Evolutionary conservation across 1,140 invertebrate genomes (phyloP), one percentile per base, ranked within the genome.

Genomic region (Lanistes nyassanus): DNA sequence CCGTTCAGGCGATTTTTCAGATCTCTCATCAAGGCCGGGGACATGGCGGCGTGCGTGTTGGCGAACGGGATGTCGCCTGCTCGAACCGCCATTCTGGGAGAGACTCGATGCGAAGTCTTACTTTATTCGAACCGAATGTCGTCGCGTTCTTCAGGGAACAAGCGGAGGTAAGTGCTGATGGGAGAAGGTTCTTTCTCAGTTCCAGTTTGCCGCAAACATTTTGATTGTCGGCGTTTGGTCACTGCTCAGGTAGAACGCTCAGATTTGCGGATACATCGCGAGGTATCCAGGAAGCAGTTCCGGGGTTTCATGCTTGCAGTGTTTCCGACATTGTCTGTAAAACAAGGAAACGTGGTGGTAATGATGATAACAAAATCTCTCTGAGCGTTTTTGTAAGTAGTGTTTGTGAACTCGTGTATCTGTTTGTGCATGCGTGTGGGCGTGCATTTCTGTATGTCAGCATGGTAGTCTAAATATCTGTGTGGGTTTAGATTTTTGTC

Each of bases 21-120:
- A 55, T 72, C 70, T 3, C 56, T 55, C 55, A 72, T 72, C 36
- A 72, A 21, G 23, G 55, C 70, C 3, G 70, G 70, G 0, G 70
- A 36, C 70, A 72, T 60, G 2, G 70, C 55, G 55, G 70, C 70
- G 56, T 72, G 70, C 53, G 70, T 42, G 37, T 72, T 72, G 21
- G 60, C 31, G 42, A 47, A 47, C 2, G 42, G 42, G 19, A 47
- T 47, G 42, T 47, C 42, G 2, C 42, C 42, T 3, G 9, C 42
- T 1, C 42, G 42, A 47, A 47, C 42, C 42, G 42, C 42, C 42
- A 47, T 47, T 16, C 19, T 47, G 42, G 42, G 42, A 47, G 2
- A 9, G 19, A 2, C 42, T 0, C 42, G 9, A 36, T 55, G 21
- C 29, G 66, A 68, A 68, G 66, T 29, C 29, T 23, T 56, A 26